A percentile compares a stretch with the other conserved stretches of the same genome.
phyloP scores from a whole-genome alignment of 2,797 vertebrate species.

The Enteromius unitaeniatus region DNA sequence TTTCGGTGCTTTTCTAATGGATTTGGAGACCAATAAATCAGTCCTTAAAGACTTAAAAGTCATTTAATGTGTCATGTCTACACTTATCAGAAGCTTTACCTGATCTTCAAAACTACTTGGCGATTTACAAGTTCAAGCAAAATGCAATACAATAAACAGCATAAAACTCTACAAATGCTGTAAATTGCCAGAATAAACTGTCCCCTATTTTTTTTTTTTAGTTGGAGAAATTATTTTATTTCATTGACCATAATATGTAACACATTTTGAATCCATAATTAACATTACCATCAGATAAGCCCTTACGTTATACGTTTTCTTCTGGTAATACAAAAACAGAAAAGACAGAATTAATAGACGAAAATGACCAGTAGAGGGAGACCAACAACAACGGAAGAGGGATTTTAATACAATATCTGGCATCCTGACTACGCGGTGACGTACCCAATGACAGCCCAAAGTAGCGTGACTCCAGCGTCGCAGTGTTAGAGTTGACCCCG shows the following conservation, averaged over 20 bases:
- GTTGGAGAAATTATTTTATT: not conserved
- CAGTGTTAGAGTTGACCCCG: conserved; percentile 11
- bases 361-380: conserved; percentile 5
- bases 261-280: not conserved
- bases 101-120: not conserved
- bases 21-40: conserved; percentile 36
- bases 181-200: not conserved
- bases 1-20: conserved; percentile 20
- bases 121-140: not conserved
- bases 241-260: not conserved
- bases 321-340: not conserved
- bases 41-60: not conserved
- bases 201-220: not conserved
- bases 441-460: not conserved
- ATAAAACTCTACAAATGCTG: not conserved
- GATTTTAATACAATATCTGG: not conserved
- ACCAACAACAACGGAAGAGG: not conserved
- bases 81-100: not conserved
- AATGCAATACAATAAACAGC: not conserved
- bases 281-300: not conserved
- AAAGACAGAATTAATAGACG: not conserved
- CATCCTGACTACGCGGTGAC: not conserved
- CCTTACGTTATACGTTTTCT: not conserved
- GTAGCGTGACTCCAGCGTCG: not conserved
- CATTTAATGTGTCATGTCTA: not conserved